Evolutionary conservation across 92 coral and sea anemone species (phyloP).

Genomic region (Parazoanthus swiftii): DNA sequence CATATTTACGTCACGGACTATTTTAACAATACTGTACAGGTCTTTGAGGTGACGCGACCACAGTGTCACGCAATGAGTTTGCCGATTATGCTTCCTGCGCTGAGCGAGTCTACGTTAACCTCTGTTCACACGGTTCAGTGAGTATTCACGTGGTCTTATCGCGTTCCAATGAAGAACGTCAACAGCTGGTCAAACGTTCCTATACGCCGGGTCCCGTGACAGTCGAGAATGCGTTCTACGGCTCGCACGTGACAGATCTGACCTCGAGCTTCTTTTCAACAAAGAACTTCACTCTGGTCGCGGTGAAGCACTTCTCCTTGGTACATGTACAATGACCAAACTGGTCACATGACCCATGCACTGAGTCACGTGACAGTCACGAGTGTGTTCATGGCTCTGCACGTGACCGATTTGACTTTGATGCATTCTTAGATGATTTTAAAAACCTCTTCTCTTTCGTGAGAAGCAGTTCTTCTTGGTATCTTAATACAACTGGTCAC

Average conservation of each 20-base stretch:
- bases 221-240: too few relatives aligned
- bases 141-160: neutral
- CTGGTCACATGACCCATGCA: too few relatives aligned
- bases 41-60: constrained; percentile 31
- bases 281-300: neutral
- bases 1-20: constrained; percentile 68
- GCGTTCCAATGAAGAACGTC: too few relatives aligned
- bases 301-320: too few relatives aligned
- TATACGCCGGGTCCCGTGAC: too few relatives aligned
- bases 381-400: neutral
- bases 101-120: constrained; percentile 5
- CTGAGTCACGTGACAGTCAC: constrained; percentile 5
- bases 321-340: too few relatives aligned
- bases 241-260: too few relatives aligned
- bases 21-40: constrained; percentile 69
- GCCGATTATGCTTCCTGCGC: constrained; percentile 23
- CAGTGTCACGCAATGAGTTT: constrained; percentile 32
- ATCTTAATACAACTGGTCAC: constrained; percentile 18
- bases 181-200: too few relatives aligned
- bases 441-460: constrained; percentile 48
- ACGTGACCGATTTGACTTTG: neutral
- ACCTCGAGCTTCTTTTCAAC: too few relatives aligned
- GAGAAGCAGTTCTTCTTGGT: constrained; percentile 17
- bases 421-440: neutral
- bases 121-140: constrained; percentile 20